These are phyloP conservation scores for Catocala sponsa DNA, from an alignment of 2,888 invertebrate species.

Conservation along the genomic window DNA sequence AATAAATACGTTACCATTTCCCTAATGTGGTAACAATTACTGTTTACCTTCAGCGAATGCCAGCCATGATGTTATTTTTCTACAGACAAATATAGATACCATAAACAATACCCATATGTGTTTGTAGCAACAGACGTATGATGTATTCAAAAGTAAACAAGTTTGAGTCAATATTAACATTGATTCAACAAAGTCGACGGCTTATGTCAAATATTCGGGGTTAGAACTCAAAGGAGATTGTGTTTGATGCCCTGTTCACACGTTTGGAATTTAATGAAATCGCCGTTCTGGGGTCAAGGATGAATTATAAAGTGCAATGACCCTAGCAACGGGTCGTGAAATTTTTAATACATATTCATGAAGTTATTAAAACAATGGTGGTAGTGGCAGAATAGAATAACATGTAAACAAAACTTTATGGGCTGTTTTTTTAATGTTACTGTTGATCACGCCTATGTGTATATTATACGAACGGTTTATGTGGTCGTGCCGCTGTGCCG, in stretches of 20 bases:
- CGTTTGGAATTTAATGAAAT: slow-evolving; percentile 2
- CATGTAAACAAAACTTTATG: no score
- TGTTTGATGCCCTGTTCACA: slow-evolving; percentile 1
- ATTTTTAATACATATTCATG: background rate
- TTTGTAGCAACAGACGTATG: slow-evolving; percentile 29
- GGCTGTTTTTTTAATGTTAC: no score
- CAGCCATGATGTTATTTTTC: slow-evolving; percentile 19
- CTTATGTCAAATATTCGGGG: slow-evolving; percentile 24
- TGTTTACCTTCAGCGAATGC: background rate
- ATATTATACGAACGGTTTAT: no score
- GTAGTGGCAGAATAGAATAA: background rate
- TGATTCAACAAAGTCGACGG: slow-evolving; percentile 26
- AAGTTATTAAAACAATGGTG: background rate
- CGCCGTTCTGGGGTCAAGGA: background rate
- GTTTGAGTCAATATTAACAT: slow-evolving; percentile 42
- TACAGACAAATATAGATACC: slow-evolving; percentile 30
- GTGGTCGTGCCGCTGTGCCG: no score
- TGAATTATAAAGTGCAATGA: background rate
- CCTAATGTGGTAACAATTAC: no score
- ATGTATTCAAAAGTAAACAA: slow-evolving; percentile 37
- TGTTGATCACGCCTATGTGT: no score
- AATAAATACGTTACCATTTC: no score
- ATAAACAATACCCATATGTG: slow-evolving; percentile 44
- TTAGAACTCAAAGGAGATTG: slow-evolving; percentile 3
- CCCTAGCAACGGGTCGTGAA: background rate